Conservation (phyloP, 92 coral and sea anemone genomes). For the Umimayanthus kanabou region DNA sequence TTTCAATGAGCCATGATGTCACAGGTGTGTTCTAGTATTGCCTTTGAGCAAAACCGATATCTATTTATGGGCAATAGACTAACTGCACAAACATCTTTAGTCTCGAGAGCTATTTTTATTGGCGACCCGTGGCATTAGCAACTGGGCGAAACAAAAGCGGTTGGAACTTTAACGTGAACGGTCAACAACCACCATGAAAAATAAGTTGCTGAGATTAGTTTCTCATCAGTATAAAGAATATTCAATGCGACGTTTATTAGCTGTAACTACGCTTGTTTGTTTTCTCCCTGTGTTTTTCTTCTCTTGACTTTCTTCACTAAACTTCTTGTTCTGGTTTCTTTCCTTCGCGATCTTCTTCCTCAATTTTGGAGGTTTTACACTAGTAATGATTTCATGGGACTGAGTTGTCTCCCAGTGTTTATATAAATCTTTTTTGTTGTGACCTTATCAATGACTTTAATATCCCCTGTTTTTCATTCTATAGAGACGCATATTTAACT, state of each 20-base stretch:
- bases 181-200: conserved; percentile 22
- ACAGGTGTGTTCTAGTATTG: conserved; percentile 18
- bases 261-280: background rate
- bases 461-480: background rate
- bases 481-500: background rate
- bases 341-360: background rate
- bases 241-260: background rate
- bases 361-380: background rate
- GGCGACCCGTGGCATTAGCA: conserved; percentile 9
- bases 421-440: background rate
- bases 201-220: background rate
- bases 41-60: conserved; percentile 4
- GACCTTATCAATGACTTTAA: background rate
- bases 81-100: conserved; percentile 35
- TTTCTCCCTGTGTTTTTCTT: background rate
- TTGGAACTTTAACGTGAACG: background rate
- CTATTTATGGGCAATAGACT: conserved; percentile 39
- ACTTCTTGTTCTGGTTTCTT: background rate
- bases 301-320: background rate
- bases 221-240: conserved; percentile 12
- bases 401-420: background rate
- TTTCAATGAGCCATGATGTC: conserved; percentile 15
- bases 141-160: conserved; percentile 26
- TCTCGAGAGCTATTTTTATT: conserved; percentile 30
- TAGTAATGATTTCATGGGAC: background rate